These are phyloP conservation scores for Anoplophora glabripennis DNA, from an alignment of 1,140 invertebrate species.

Conservation along the genomic window DNA sequence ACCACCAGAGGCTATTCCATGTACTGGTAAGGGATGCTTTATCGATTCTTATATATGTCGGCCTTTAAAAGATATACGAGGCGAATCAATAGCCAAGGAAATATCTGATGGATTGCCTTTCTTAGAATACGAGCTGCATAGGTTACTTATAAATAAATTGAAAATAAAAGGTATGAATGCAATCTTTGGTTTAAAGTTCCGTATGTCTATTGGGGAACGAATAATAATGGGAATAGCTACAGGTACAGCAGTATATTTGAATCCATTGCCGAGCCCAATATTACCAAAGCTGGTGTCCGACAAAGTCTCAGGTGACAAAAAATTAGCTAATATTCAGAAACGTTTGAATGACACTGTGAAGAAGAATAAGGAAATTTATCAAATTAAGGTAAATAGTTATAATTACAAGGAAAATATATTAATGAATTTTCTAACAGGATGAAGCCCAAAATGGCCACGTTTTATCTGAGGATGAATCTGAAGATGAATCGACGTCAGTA, in stretches of 20 bases:
- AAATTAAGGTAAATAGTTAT: conserved; percentile 50
- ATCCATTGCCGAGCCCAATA: conserved; percentile 68
- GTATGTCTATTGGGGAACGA: conserved; percentile 85
- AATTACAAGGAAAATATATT: conserved; percentile 5
- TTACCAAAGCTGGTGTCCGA: conserved; percentile 65
- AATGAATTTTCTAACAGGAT: conserved; percentile 30
- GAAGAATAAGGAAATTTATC: conserved; percentile 68
- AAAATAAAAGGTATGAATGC: conserved; percentile 92
- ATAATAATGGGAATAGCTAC: conserved; percentile 84
- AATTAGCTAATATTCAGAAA: conserved; percentile 63
- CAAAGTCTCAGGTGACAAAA: conserved; percentile 61
- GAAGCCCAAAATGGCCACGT: conserved; percentile 26
- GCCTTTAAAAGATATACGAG: conserved; percentile 72
- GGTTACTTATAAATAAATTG: conserved; percentile 86
- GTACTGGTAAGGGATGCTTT: conserved; percentile 72
- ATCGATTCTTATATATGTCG: conserved; percentile 78
- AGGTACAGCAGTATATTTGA: conserved; percentile 78
- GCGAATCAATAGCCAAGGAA: conserved; percentile 89
- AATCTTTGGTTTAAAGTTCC: conserved; percentile 79
- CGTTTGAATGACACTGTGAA: conserved; percentile 64
- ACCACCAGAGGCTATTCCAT: conserved; percentile 69
- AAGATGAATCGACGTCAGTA: conserved; percentile 71
- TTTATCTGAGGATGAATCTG: conserved; percentile 64
- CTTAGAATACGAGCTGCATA: conserved; percentile 92
- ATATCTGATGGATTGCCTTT: conserved; percentile 92